Evolutionary conservation across 2,113 vertebrate species (phyloP), one percentile per base, ranked within the genome.

Genomic region (Rhipidura dahli): DNA sequence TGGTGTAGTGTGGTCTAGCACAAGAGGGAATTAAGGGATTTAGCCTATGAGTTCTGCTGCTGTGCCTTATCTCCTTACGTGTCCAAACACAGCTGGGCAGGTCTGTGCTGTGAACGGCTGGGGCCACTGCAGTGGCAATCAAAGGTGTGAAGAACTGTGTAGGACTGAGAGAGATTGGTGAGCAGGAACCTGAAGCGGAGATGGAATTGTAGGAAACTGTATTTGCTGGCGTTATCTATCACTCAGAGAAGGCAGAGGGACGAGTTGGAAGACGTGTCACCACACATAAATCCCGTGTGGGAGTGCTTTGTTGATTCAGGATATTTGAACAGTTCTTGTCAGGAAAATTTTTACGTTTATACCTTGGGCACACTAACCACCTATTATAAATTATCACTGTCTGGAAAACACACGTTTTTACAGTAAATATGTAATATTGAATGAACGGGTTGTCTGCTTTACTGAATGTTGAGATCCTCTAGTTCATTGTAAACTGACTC

Each of bases 1-100:
- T 35, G 45, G 26, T 35, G 33, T n/a, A 37, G 59, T 1, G 0
- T 37, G 57, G 35, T 68, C n/a, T 27, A 27, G 64, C 75, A 70
- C 63, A 31, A 54, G 49, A 68, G 37, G 0, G 0, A 13, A 15
- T 26, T 40, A 24, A 63, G 33, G 44, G 85, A 24, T 44, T 63
- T 21, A 10, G 8, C 42, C 45, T 18, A 0, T 20, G 64, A 56
- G 49, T 63, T 83, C 6, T 63, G 33, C 21, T 27, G 3, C 57
- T 37, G n/a, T 28, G 50, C 63, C 65, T 37, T 57, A 42, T 22
- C 45, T 91, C 9, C 0, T 49, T 61, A 11, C 20, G 0, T 85
- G 90, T 83, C 90, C 19, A 4, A 56, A 72, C 91, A 91, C 86
- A 89, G 59, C 84, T 19, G 22, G 89, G 93, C 93, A 94, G 75